These are phyloP conservation scores for Papilio dardanus DNA, from an alignment of 1,140 invertebrate species.

Conservation along the genomic window DNA sequence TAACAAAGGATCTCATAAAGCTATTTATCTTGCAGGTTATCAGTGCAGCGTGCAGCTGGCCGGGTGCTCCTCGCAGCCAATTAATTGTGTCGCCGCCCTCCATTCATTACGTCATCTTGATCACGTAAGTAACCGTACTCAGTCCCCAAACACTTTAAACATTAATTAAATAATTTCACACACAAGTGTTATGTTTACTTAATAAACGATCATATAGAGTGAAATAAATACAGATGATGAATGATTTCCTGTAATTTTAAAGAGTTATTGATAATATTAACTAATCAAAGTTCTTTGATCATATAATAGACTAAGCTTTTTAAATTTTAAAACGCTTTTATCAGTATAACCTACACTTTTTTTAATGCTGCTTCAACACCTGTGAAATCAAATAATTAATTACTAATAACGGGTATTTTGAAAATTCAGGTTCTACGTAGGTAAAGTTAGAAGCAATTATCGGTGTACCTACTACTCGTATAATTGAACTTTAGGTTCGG, in stretches of 20 bases:
- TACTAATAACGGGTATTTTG: no score
- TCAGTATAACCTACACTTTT: no score
- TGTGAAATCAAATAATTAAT: not conserved
- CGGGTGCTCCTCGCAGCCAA: conserved; percentile 57
- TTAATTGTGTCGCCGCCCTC: conserved; percentile 58
- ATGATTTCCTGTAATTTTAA: not conserved
- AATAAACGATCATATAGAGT: not conserved
- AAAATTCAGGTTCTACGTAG: no score
- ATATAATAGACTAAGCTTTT: no score
- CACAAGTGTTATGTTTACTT: not conserved
- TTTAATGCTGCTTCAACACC: no score
- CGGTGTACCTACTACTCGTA: not conserved
- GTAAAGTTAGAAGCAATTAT: not conserved
- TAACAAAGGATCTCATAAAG: conserved; percentile 38
- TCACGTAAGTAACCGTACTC: conserved; percentile 43
- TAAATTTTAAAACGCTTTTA: no score
- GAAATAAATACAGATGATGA: not conserved
- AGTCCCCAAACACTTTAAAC: conserved; percentile 38
- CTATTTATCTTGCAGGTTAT: conserved; percentile 60
- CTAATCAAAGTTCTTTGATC: no score
- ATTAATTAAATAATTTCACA: conserved; percentile 34
- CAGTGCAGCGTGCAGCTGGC: conserved; percentile 59
- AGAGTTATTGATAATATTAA: not conserved
- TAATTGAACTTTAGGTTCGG: not conserved
- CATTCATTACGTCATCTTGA: conserved; percentile 64